A percentile compares a stretch with the other conserved stretches of the same genome.
These are phyloP conservation scores for Dicyrtomina minuta DNA, from an alignment of 2,888 invertebrate genomes.

Conservation along the genomic window DNA sequence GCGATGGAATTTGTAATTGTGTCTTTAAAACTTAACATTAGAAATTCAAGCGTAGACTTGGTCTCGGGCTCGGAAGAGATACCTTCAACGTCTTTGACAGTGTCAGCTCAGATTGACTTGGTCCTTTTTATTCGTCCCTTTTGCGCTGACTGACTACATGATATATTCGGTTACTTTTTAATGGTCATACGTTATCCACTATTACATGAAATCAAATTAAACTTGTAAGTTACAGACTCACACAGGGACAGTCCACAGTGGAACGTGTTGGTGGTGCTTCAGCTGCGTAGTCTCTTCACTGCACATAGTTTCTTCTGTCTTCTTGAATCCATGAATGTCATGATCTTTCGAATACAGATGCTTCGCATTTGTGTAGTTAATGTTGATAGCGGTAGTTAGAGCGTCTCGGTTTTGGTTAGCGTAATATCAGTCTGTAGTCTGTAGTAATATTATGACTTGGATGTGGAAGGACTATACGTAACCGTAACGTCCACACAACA, in stretches of 20 bases:
- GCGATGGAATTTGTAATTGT: constrained; percentile 36
- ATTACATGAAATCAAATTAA: not conserved
- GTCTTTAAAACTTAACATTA: constrained; percentile 1
- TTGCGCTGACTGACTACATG: not conserved
- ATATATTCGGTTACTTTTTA: constrained; percentile 11
- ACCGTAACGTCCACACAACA: not conserved
- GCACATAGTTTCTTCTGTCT: constrained; percentile 9
- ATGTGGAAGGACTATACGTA: no score
- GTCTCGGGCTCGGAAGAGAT: no score
- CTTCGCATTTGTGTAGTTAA: no score
- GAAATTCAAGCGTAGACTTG: no score
- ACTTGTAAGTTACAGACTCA: not conserved
- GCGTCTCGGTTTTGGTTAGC: no score
- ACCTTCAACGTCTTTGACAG: not conserved
- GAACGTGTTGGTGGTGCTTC: not conserved
- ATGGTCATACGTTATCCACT: constrained; percentile 24
- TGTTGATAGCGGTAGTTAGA: no score
- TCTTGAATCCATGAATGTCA: constrained; percentile 16
- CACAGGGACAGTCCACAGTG: not conserved
- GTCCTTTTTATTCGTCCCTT: constrained; percentile 11
- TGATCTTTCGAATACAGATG: not conserved
- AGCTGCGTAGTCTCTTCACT: no score
- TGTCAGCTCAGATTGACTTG: constrained; percentile 6
- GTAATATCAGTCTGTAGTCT: no score
- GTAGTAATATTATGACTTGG: no score